phyloP scores from a whole-genome alignment of 2,797 vertebrate species.

The Lepus oiostolus region DNA sequence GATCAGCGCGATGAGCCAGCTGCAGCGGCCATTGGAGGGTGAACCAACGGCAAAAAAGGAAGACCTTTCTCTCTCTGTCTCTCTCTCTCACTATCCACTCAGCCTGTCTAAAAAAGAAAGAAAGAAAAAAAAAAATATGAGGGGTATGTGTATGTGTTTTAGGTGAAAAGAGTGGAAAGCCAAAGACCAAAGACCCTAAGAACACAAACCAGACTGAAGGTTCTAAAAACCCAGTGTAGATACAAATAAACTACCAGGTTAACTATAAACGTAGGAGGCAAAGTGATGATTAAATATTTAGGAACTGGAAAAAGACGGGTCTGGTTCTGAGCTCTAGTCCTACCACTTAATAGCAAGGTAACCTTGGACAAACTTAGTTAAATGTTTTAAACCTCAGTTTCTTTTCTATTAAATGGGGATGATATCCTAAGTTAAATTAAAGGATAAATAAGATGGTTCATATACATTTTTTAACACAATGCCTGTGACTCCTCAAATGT shows the following conservation, averaged over 20 bases:
- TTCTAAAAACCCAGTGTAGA: not conserved
- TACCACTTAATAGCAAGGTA: not conserved
- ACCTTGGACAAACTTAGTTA: not conserved
- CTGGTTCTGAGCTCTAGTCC: not conserved
- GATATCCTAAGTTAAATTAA: not conserved
- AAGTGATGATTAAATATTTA: not conserved
- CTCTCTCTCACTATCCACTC: too few relatives aligned
- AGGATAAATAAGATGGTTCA: not conserved
- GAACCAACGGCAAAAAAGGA: too few relatives aligned
- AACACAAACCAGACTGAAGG: not conserved
- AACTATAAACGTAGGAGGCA: not conserved
- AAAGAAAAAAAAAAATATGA: too few relatives aligned
- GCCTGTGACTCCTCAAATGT: not conserved
- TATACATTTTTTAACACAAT: not conserved
- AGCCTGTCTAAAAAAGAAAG: too few relatives aligned
- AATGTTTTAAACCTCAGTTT: not conserved
- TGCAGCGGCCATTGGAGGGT: too few relatives aligned
- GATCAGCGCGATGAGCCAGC: too few relatives aligned
- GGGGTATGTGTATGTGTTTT: not conserved
- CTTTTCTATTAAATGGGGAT: constrained; percentile 20
- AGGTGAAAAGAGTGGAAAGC: not conserved
- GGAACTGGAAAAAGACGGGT: not conserved
- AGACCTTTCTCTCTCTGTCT: too few relatives aligned
- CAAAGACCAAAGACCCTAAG: constrained; percentile 35
- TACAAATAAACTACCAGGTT: not conserved